Evolutionary conservation across 2,113 vertebrate genomes (phyloP).

Genomic region (Brachyhypopomus occidentalis): DNA sequence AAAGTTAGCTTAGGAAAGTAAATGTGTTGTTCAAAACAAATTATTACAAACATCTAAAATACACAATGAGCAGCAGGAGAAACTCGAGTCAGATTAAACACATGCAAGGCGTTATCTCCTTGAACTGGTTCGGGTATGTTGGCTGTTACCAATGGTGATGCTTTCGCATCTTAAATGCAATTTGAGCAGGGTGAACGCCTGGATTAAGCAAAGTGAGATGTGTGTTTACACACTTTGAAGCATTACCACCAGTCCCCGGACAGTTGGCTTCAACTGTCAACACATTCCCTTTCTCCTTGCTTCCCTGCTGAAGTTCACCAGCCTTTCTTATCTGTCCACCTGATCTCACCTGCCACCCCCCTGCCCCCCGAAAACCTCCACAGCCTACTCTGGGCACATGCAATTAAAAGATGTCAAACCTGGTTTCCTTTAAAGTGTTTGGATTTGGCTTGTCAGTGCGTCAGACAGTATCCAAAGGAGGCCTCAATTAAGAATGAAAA

Average conservation of each 20-base stretch:
- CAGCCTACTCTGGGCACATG: constrained; percentile 67
- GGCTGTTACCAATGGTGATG: background rate
- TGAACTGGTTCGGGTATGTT: background rate
- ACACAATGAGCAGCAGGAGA: background rate
- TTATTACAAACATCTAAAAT: background rate
- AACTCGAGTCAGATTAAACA: background rate
- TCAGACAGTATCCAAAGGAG: constrained; percentile 81
- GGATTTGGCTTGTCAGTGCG: constrained; percentile 75
- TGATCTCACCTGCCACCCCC: constrained; percentile 54
- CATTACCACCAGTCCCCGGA: constrained; percentile 42
- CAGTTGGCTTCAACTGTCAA: constrained; percentile 31
- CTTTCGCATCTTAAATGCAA: constrained; percentile 26
- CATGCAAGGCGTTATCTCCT: background rate
- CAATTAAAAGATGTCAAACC: constrained; percentile 86
- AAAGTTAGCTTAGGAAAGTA: background rate
- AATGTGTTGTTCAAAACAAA: background rate
- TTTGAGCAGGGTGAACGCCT: constrained; percentile 40
- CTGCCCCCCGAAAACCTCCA: background rate
- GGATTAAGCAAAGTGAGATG: constrained; percentile 30
- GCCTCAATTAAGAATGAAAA: constrained; percentile 78
- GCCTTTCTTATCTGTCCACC: constrained; percentile 58
- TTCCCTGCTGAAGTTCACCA: constrained; percentile 44
- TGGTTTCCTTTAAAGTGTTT: constrained; percentile 75
- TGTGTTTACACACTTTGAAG: constrained; percentile 42
- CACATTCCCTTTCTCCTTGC: constrained; percentile 36